phyloP scores from a whole-genome alignment of 2,888 invertebrate species.

The Fabriciana adippe region DNA sequence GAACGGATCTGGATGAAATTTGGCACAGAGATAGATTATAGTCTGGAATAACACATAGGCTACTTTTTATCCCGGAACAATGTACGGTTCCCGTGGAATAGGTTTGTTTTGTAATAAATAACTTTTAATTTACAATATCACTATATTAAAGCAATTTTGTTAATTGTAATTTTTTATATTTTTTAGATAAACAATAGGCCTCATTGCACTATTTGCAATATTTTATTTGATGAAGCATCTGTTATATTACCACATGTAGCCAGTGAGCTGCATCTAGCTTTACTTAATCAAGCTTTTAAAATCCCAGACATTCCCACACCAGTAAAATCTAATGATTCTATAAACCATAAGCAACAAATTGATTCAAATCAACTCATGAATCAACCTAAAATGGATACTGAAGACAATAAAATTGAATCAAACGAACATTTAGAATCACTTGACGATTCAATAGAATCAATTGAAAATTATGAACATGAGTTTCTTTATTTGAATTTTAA shows the following conservation, averaged over 20 bases:
- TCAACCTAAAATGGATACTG: neutral
- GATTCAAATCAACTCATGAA: conserved; percentile 2
- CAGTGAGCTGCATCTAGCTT: conserved; percentile 11
- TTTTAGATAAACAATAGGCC: conserved; percentile 6
- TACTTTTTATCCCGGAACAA: no score
- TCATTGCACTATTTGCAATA: conserved; percentile 36
- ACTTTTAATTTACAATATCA: no score
- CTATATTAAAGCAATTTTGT: no score
- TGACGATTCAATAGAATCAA: conserved; percentile 15
- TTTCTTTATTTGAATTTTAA: conserved; percentile 44
- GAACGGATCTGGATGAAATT: no score
- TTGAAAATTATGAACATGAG: conserved; percentile 36
- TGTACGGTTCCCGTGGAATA: no score
- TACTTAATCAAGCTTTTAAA: conserved; percentile 10
- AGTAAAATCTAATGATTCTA: neutral
- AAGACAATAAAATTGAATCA: neutral
- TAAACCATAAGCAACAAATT: neutral
- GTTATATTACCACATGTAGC: neutral
- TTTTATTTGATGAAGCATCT: neutral
- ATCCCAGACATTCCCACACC: neutral
- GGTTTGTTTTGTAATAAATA: no score
- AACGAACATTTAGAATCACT: neutral
- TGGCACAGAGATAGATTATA: no score
- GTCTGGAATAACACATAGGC: no score
- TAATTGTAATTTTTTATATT: neutral